Evolutionary conservation across 1,140 invertebrate genomes (phyloP).

Genomic region (Neodiprion lecontei): DNA sequence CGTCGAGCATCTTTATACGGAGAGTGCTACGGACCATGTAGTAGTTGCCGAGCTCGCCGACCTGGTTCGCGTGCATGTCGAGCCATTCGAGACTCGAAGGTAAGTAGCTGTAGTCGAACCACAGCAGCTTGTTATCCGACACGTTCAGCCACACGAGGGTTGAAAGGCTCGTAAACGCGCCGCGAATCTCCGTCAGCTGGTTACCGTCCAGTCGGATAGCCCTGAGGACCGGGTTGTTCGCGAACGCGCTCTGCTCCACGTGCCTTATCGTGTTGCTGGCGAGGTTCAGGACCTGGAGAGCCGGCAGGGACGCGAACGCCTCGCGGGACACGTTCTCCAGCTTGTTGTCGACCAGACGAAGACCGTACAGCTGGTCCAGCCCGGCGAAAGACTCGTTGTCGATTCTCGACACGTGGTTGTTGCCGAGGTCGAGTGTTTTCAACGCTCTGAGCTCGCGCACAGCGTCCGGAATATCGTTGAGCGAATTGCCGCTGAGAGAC

Average conservation of each 20-base stretch:
- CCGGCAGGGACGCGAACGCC: constrained; percentile 80
- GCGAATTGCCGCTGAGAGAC: constrained; percentile 82
- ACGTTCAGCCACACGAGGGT: constrained; percentile 89
- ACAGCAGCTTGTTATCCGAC: constrained; percentile 87
- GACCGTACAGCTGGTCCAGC: constrained; percentile 78
- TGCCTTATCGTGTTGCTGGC: constrained; percentile 83
- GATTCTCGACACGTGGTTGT: constrained; percentile 80
- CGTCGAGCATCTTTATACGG: constrained; percentile 77
- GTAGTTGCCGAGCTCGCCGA: constrained; percentile 80
- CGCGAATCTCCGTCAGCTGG: constrained; percentile 82
- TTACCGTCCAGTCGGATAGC: constrained; percentile 89
- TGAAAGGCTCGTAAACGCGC: constrained; percentile 82
- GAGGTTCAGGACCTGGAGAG: constrained; percentile 86
- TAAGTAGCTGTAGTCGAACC: constrained; percentile 90
- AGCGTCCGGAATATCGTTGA: constrained; percentile 81
- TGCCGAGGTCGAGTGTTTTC: constrained; percentile 83
- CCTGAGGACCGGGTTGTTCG: constrained; percentile 79
- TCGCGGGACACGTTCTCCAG: constrained; percentile 85
- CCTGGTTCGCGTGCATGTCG: constrained; percentile 88
- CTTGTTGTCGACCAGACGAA: constrained; percentile 87
- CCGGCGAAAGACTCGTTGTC: constrained; percentile 84
- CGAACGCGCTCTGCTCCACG: constrained; percentile 84
- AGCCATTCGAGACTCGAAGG: constrained; percentile 85
- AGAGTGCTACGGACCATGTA: constrained; percentile 68
- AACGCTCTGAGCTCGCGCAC: constrained; percentile 75